Base-by-base conservation (phyloP, 1,140 invertebrate species). In the Maconellicoccus hirsutus region DNA sequence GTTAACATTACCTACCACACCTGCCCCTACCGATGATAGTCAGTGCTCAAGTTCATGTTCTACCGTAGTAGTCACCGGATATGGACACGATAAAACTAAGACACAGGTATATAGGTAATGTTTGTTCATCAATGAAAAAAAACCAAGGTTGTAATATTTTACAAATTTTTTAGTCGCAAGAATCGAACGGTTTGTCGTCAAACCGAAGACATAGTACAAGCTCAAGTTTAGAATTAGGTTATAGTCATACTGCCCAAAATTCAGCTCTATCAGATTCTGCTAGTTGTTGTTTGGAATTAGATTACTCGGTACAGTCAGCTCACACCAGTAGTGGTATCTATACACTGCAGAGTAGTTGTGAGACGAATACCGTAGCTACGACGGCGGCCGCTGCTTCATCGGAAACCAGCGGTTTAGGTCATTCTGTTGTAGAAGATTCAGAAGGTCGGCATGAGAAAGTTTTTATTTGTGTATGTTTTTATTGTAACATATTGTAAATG, bases 21-120 rank as follows among this genome's bases (percentile, higher is more conserved):
- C 75, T 14, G 77, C 77, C 0, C 78, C 79, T 4, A 78, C 81
- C 1, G 82, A 84, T 29, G 89, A 87, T 21, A 90, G 88, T 4
- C 89, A 91, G 76, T 91, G 89, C 78, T 90, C 89, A 63, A 90
- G 88, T 52, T 90, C 87, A 26, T 91, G 89, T 77, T 91, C 89
- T 74, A 92, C 89, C 1, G 87, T 91, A 16, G 89, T 91, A 22
- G 39, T 70, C 19, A 38, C 38, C n/a, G 61, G 61, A 25, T 66
- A 66, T 26, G 19, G 61, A 10, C 61, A 25, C 8, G 61, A 66
- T 16, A 26, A 66, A 59, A 16, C 52, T 59, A 59, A 59, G 21
- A 59, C 52, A 16, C 52, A 59, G 52, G 52, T 59, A 33, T 33
- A 33, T 33, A 3, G 29, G 3, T 33, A 3, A 12, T 33, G 3